Conservation (phyloP, 1,140 invertebrate genomes). For the Penaeus chinensis region DNA sequence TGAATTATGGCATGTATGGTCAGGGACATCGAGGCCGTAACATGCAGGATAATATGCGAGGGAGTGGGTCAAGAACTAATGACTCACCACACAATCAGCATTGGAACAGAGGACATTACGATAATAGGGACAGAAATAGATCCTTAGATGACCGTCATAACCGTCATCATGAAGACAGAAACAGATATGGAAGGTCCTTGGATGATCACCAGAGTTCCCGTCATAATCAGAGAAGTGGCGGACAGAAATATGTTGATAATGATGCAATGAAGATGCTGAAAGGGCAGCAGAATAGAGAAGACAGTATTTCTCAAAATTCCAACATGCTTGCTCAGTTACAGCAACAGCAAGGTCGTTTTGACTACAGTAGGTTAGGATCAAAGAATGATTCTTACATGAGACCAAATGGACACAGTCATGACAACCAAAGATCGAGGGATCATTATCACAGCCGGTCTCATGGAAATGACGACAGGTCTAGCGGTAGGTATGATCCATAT, state of each 20-base stretch:
- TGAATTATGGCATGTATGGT: constrained; percentile 18
- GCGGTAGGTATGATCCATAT: constrained; percentile 14
- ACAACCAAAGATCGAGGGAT: not conserved
- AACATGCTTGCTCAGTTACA: constrained; percentile 11
- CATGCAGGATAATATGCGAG: too few relatives aligned
- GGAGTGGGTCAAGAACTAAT: too few relatives aligned
- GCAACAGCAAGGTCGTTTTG: constrained; percentile 34
- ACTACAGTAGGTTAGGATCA: constrained; percentile 34
- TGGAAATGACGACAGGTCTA: constrained; percentile 19
- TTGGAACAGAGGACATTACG: too few relatives aligned
- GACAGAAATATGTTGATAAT: constrained; percentile 21
- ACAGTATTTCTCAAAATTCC: constrained; percentile 8
- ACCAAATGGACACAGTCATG: not conserved
- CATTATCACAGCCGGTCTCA: not conserved
- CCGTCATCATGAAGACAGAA: too few relatives aligned
- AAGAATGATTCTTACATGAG: too few relatives aligned
- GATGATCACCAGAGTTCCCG: not conserved
- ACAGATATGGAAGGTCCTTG: not conserved
- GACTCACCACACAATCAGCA: too few relatives aligned
- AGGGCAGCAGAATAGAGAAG: not conserved
- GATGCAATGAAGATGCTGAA: not conserved
- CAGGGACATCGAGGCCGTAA: not conserved
- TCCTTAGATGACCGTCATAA: too few relatives aligned
- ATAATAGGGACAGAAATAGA: too few relatives aligned
- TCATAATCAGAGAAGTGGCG: constrained; percentile 11